A percentile compares a stretch with the other conserved stretches of the same genome.
phyloP scores from a whole-genome alignment of 1,140 invertebrate species.

The Gryllus bimaculatus region DNA sequence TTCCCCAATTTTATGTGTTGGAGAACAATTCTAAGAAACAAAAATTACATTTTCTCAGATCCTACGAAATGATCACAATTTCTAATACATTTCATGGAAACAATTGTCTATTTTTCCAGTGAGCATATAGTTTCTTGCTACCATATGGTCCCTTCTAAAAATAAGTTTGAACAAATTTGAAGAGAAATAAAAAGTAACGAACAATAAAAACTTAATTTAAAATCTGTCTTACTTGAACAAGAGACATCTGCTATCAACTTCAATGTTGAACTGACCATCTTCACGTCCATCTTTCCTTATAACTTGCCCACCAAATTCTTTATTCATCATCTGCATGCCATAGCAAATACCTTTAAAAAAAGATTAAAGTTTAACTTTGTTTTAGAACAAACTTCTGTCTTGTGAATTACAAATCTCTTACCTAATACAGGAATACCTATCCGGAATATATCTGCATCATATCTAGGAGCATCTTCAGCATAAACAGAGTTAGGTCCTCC shows the following conservation, averaged over 20 bases:
- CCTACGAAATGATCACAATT: no score
- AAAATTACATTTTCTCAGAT: no score
- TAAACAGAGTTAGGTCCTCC: constrained; percentile 96
- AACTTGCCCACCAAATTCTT: constrained; percentile 93
- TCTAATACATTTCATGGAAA: no score
- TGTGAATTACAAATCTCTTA: constrained; percentile 27
- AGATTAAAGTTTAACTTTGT: neutral
- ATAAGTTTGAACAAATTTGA: no score
- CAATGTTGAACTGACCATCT: constrained; percentile 89
- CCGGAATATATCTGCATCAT: constrained; percentile 92
- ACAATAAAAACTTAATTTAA: neutral
- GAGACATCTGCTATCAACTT: constrained; percentile 79
- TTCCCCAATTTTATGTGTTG: no score
- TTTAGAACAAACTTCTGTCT: neutral
- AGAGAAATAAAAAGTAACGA: constrained; percentile 11
- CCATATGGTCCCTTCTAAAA: no score
- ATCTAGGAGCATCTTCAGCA: constrained; percentile 86
- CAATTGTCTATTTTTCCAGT: no score
- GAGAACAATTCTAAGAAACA: no score
- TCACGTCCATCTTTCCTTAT: constrained; percentile 76
- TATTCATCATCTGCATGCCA: constrained; percentile 99
- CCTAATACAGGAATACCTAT: constrained; percentile 90
- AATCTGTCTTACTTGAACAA: constrained; percentile 77
- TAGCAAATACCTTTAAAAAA: constrained; percentile 80
- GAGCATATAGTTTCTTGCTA: no score